Conservation (phyloP, 2,888 invertebrate species). For the Phortica okadai region DNA sequence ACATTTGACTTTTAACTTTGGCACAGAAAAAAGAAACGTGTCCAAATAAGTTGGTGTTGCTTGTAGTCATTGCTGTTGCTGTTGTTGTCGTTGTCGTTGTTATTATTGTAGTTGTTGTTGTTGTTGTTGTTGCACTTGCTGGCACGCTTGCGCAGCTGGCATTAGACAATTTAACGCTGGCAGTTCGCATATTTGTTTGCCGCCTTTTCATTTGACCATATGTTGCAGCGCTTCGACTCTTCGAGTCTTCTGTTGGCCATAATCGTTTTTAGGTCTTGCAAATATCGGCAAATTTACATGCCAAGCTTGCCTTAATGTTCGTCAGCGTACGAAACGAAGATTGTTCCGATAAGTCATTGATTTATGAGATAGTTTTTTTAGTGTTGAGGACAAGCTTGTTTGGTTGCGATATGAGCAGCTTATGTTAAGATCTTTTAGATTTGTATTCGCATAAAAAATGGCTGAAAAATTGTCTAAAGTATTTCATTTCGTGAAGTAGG, state of each 20-base stretch:
- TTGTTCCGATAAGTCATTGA: neutral
- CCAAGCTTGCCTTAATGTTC: neutral
- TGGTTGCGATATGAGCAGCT: too few species aligned
- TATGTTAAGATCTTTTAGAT: too few species aligned
- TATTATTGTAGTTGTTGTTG: neutral
- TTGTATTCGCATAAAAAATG: too few species aligned
- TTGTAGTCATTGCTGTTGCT: neutral
- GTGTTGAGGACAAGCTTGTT: neutral
- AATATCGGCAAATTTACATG: conserved; percentile 21
- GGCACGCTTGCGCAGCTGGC: neutral
- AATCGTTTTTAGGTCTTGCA: conserved; percentile 21
- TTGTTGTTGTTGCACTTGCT: neutral
- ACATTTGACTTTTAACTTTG: conserved; percentile 70
- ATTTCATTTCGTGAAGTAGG: too few species aligned
- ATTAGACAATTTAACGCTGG: neutral
- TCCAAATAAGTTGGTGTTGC: neutral
- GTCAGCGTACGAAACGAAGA: neutral
- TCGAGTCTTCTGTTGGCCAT: conserved; percentile 5
- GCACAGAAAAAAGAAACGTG: conserved; percentile 28
- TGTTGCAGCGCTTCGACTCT: neutral
- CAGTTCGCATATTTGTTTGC: neutral
- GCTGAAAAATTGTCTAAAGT: too few species aligned
- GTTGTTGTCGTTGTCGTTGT: neutral
- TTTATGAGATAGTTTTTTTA: neutral
- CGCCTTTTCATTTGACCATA: conserved; percentile 19